These are phyloP conservation scores for Drosophila meridionalis DNA, from an alignment of 2,888 invertebrate genomes.

Conservation along the genomic window DNA sequence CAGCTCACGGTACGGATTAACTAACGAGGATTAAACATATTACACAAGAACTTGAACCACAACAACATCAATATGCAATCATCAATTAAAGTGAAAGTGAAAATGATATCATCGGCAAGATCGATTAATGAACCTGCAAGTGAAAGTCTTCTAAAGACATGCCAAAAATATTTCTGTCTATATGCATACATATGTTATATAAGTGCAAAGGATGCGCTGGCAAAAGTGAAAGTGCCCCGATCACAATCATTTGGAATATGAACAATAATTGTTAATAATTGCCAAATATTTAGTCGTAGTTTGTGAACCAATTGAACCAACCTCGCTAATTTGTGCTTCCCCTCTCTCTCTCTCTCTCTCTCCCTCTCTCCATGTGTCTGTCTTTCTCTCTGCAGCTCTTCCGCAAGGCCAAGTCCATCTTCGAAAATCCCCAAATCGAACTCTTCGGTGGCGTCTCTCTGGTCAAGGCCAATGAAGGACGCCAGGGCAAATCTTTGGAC, in stretches of 20 bases:
- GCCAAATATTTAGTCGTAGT: conserved; percentile 22
- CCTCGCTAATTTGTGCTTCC: conserved; percentile 49
- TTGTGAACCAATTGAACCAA: conserved; percentile 35
- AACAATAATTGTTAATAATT: conserved; percentile 28
- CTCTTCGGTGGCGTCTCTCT: conserved; percentile 87
- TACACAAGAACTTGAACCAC: conserved; percentile 36
- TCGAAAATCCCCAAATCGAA: conserved; percentile 87
- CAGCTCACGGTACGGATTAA: conserved; percentile 86
- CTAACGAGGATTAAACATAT: conserved; percentile 62
- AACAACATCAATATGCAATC: not conserved
- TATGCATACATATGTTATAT: not conserved
- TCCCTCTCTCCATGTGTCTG: conserved; percentile 2
- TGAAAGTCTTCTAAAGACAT: conserved; percentile 53
- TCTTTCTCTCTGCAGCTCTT: conserved; percentile 84
- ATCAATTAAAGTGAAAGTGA: conserved; percentile 66
- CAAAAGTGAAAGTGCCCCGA: conserved; percentile 64
- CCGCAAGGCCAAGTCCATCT: conserved; percentile 87
- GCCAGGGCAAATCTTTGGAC: conserved; percentile 85
- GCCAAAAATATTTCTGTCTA: conserved; percentile 8
- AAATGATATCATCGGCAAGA: conserved; percentile 43
- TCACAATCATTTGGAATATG: conserved; percentile 30
- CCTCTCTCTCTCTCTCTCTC: conserved; percentile 19
- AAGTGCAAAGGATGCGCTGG: conserved; percentile 46
- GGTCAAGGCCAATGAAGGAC: conserved; percentile 83
- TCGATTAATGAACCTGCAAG: conserved; percentile 43